These are phyloP conservation scores for Imbricaverruca yamaguchii DNA, from an alignment of 2,888 invertebrate genomes.

Conservation along the genomic window DNA sequence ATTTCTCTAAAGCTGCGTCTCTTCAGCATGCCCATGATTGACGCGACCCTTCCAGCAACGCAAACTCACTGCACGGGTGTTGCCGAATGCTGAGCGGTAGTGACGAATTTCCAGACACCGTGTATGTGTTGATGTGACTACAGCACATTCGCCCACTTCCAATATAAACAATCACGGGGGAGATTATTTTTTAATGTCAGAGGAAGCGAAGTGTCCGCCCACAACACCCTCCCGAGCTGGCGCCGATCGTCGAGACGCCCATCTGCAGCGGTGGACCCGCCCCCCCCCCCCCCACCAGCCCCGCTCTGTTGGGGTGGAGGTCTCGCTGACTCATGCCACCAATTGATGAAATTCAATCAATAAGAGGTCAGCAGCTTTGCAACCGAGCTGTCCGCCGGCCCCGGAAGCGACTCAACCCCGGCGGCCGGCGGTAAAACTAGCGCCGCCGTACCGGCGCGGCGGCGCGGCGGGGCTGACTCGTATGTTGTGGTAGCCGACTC, in stretches of 20 bases:
- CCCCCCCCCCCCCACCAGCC: background rate
- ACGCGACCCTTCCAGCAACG: background rate
- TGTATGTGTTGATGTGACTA: background rate
- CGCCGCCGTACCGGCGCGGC: too few species aligned
- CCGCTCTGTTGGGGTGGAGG: background rate
- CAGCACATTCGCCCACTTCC: background rate
- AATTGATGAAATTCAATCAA: constrained; percentile 11
- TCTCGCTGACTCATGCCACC: background rate
- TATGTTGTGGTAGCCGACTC: too few species aligned
- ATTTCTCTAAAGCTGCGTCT: background rate
- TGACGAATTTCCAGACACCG: background rate
- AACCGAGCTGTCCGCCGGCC: background rate
- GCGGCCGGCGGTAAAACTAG: background rate
- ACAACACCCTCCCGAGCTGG: background rate
- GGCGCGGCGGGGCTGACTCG: too few species aligned
- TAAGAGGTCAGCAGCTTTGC: background rate
- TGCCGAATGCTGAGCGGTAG: background rate
- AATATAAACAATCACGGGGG: background rate
- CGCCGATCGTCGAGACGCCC: background rate
- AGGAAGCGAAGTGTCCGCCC: too few species aligned
- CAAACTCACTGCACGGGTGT: background rate
- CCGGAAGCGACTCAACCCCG: background rate
- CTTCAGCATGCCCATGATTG: background rate
- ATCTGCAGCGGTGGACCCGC: background rate
- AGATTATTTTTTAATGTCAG: background rate